A percentile compares a stretch with the other conserved stretches of the same genome.
These are phyloP conservation scores for Hirudo medicinalis DNA, from an alignment of 1,140 invertebrate genomes.

Conservation along the genomic window DNA sequence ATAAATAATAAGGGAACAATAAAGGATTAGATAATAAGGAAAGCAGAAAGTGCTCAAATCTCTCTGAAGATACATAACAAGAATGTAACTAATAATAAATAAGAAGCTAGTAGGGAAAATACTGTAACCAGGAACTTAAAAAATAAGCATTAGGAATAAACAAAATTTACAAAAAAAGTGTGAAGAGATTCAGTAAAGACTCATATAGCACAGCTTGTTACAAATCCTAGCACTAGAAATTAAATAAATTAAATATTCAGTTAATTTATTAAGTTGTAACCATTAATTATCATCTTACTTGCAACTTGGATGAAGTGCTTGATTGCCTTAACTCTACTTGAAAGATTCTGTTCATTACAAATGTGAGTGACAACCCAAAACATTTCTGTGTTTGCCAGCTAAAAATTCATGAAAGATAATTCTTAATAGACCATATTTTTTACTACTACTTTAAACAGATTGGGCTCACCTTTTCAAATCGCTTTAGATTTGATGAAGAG, in stretches of 20 bases:
- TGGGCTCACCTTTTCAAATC: background rate
- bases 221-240: background rate
- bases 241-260: background rate
- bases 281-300: slow-evolving; percentile 33
- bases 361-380: slow-evolving; percentile 99
- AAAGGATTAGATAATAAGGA: too few relatives aligned
- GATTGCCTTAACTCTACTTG: slow-evolving; percentile 84
- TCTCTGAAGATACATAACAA: too few relatives aligned
- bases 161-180: background rate
- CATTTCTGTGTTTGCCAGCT: slow-evolving; percentile 93
- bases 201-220: too few relatives aligned
- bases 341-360: slow-evolving; percentile 77
- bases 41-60: too few relatives aligned
- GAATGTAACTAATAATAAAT: too few relatives aligned
- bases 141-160: background rate
- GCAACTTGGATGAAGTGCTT: slow-evolving; percentile 98
- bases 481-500: background rate
- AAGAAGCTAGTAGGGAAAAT: background rate
- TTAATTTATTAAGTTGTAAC: background rate
- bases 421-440: slow-evolving; percentile 1
- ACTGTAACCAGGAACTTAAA: background rate
- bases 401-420: slow-evolving; percentile 20
- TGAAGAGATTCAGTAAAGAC: too few relatives aligned
- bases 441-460: background rate
- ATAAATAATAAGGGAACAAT: too few relatives aligned